Percentiles rank a stretch among this genome's conserved stretches.
Conservation (phyloP, 1,140 invertebrate species). For the Phthorimaea operculella region DNA sequence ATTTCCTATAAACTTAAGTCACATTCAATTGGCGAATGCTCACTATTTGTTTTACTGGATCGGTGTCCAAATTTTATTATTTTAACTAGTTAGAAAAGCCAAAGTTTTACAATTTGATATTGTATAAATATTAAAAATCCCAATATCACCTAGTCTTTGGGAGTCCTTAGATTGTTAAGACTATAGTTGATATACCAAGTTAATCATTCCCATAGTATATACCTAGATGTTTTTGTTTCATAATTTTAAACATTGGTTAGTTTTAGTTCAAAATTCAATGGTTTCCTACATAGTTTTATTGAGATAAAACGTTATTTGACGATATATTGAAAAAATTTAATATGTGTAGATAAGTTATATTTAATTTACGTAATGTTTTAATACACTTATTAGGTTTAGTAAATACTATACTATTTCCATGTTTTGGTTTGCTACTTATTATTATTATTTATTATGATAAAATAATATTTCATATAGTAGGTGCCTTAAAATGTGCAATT, state of each 20-base stretch:
- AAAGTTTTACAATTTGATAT: no score
- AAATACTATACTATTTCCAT: neutral
- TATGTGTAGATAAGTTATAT: neutral
- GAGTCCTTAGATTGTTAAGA: no score
- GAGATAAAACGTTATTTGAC: neutral
- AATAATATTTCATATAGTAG: neutral
- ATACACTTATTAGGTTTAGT: neutral
- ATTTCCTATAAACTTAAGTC: no score
- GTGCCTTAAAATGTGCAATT: neutral
- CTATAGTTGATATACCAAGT: constrained; percentile 2
- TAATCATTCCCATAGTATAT: constrained; percentile 35
- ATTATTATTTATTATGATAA: neutral
- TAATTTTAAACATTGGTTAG: constrained; percentile 17
- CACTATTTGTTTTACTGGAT: no score
- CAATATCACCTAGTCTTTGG: no score
- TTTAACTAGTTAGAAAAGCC: no score
- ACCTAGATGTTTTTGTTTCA: constrained; percentile 17
- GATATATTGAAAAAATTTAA: neutral
- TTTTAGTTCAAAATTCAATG: constrained; percentile 17
- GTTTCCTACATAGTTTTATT: neutral
- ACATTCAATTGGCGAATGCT: no score
- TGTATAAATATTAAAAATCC: no score
- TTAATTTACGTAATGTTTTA: neutral
- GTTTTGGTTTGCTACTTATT: neutral
- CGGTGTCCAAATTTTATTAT: no score